Base-by-base conservation (phyloP, 2,888 invertebrate genomes). In the Spicauda simplicius region DNA sequence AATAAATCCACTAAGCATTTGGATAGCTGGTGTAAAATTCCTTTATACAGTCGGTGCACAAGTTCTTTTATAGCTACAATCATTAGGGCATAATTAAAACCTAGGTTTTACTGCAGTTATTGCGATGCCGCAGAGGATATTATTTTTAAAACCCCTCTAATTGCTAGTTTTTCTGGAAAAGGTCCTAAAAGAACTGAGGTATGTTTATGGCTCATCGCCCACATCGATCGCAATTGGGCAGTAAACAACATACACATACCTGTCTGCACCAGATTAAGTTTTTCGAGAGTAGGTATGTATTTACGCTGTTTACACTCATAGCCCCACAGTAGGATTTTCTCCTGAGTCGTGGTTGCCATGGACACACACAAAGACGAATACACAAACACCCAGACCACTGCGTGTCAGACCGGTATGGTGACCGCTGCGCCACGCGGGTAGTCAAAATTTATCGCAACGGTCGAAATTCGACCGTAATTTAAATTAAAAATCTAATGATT, bases 1-100 rank as follows among this genome's bases (percentile, higher is more conserved):
- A 33, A 33, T 10, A 33, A 33, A 33, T 33, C 10, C 33, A 66
- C 45, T 60, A 66, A 66, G 33, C 66, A 66, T 60, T 45, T 30
- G 33, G 33, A 55, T 59, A 16, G 16, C 30, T 50, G 41, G 16
- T 41, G 19, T 60, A 66, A 66, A 66, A 41, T n/a, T 11, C 55
- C 59, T 60, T 60, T 66, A 66, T 60, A 66, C 12, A 66, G 37
- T 60, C 37, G 66, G 25, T 25, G 25, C 25, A 25, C 33, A 33
- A 19, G 37, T 14, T 48, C 54, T 66, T n/a, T 66, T 66, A 66
- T 48, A 18, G 20, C 50, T 37, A 56, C 60, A 50, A 66, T 61
- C 66, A 66, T 66, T 66, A 66, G 66, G 55, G 25, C 56, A 74
- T 74, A 73, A 74, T 73, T 74, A 74, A 68, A 72, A 70, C 68